Percentiles rank a stretch among this genome's conserved stretches.
Evolutionary conservation across 2,113 vertebrate species (phyloP).

Genomic region (Lepus europaeus): DNA sequence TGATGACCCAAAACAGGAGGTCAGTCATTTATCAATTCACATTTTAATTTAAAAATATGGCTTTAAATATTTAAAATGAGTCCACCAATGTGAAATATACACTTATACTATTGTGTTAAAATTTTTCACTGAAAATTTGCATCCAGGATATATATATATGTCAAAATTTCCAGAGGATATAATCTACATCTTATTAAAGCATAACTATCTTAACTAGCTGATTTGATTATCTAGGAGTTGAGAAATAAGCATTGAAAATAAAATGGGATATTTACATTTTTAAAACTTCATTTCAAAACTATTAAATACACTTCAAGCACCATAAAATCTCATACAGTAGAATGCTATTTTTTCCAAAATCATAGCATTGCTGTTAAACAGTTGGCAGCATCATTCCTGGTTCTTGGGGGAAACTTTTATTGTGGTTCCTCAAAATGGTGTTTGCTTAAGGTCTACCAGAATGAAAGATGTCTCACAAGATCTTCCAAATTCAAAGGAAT

Average conservation of each 20-base stretch:
- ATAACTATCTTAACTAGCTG: neutral
- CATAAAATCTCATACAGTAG: slow-evolving; percentile 43
- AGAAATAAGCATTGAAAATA: slow-evolving; percentile 5
- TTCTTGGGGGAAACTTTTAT: slow-evolving; percentile 33
- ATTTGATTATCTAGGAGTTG: neutral
- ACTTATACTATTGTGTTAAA: slow-evolving; percentile 29
- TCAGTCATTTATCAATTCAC: neutral
- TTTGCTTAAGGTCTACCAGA: neutral
- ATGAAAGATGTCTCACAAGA: slow-evolving; percentile 15
- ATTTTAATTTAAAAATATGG: slow-evolving; percentile 36
- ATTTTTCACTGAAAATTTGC: slow-evolving; percentile 46
- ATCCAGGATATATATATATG: neutral
- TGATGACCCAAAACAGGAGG: neutral
- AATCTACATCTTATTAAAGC: slow-evolving; percentile 42
- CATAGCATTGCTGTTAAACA: slow-evolving; percentile 40
- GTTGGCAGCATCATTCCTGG: neutral
- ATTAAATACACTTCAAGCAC: neutral
- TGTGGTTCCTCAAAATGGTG: neutral
- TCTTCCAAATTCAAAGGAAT: neutral
- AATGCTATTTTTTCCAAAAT: slow-evolving; percentile 38
- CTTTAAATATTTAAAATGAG: slow-evolving; percentile 63
- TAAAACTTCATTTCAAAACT: slow-evolving; percentile 17
- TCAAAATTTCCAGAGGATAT: neutral
- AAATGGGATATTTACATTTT: slow-evolving; percentile 18
- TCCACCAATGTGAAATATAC: neutral